A percentile compares a stretch with the other conserved stretches of the same genome.
Conservation (phyloP, 1,140 invertebrate genomes). For the Zaprionus tsacasi region DNA sequence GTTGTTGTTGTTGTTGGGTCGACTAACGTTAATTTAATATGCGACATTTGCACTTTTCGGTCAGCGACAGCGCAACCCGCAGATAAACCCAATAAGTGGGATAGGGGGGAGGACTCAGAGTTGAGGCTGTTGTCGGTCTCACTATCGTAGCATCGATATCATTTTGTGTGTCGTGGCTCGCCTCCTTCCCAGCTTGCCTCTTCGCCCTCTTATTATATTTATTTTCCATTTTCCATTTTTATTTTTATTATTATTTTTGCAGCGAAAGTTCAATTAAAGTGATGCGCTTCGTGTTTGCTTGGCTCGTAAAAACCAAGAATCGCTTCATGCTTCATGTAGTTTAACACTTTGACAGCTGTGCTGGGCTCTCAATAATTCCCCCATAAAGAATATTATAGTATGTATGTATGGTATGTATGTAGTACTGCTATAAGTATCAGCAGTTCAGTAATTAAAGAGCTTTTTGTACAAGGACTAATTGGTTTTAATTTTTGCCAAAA, state of each 20-base stretch:
- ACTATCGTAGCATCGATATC: constrained; percentile 15
- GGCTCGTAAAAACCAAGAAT: constrained; percentile 32
- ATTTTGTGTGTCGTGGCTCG: constrained; percentile 23
- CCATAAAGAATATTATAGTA: constrained; percentile 10
- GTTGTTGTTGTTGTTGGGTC: constrained; percentile 19
- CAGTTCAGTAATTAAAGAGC: background rate
- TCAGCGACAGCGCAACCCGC: constrained; percentile 27
- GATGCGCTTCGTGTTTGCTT: constrained; percentile 61
- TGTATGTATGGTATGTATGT: background rate
- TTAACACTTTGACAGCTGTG: constrained; percentile 12
- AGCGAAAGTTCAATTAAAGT: constrained; percentile 61
- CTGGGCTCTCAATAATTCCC: background rate
- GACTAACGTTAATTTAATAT: constrained; percentile 78
- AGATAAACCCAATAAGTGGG: constrained; percentile 22
- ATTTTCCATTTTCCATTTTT: constrained; percentile 16
- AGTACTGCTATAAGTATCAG: background rate
- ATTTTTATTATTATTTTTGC: constrained; percentile 33
- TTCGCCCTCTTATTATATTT: constrained; percentile 14
- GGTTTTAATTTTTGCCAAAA: background rate
- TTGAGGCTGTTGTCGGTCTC: constrained; percentile 17
- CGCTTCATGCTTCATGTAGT: constrained; percentile 23
- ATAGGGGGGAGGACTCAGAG: background rate
- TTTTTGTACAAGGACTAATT: background rate
- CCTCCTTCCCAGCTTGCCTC: background rate
- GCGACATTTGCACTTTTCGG: constrained; percentile 78